Conservation (phyloP, 35 echinoderm and acorn worm genomes). For the Ophiothrix spiculata region DNA sequence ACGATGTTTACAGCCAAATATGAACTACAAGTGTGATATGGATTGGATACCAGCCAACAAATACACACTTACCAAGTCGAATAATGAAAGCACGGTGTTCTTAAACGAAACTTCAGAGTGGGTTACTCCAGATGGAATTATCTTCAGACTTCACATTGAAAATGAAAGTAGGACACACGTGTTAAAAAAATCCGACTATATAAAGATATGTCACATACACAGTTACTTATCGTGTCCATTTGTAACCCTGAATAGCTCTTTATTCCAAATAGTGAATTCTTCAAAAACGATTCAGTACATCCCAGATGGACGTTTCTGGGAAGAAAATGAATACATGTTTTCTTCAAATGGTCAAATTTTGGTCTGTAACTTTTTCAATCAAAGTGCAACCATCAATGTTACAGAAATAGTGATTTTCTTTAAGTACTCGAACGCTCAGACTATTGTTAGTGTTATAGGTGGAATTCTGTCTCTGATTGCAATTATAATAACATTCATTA, state of each 20-base stretch:
- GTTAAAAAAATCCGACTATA: neutral
- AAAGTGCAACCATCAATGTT: neutral
- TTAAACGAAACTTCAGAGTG: neutral
- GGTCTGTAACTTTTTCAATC: neutral
- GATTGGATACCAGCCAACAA: neutral
- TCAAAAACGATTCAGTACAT: neutral
- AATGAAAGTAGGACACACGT: neutral
- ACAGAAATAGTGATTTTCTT: neutral
- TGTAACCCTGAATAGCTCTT: neutral
- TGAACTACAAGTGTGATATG: neutral
- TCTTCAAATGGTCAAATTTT: neutral
- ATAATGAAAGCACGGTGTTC: neutral
- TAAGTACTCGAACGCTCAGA: constrained; percentile 6
- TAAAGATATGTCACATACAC: neutral
- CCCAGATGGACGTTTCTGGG: neutral
- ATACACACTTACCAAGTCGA: neutral
- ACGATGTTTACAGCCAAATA: neutral
- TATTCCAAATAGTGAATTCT: neutral
- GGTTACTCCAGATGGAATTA: neutral
- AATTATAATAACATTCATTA: constrained; percentile 30
- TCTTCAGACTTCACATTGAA: neutral
- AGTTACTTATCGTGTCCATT: neutral
- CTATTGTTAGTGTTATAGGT: constrained; percentile 12
- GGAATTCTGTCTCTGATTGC: constrained; percentile 14
- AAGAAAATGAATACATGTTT: neutral